phyloP scores from a whole-genome alignment of 2,113 vertebrate genomes.

The Coturnix japonica region DNA sequence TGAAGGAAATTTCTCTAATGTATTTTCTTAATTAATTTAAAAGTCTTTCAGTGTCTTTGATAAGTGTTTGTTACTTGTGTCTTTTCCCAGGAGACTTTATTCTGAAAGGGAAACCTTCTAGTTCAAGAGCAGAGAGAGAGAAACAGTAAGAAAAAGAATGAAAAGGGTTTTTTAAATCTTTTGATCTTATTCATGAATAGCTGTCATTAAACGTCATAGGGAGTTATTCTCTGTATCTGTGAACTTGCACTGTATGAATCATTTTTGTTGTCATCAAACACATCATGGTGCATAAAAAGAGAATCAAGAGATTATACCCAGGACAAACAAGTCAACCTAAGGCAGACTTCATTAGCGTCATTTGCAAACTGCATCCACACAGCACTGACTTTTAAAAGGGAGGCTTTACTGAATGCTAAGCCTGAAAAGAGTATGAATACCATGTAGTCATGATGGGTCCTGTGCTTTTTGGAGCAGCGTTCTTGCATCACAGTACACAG shows the following conservation, averaged over 20 bases:
- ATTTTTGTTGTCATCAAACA: not conserved
- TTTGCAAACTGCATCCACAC: not conserved
- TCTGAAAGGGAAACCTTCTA: not conserved
- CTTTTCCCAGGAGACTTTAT: not conserved
- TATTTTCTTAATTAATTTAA: slow-evolving; percentile 64
- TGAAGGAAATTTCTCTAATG: slow-evolving; percentile 9
- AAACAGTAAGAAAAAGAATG: not conserved
- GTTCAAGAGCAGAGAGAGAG: not conserved
- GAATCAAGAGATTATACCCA: not conserved
- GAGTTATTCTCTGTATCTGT: not conserved
- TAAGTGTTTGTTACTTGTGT: not conserved
- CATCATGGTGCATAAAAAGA: not conserved
- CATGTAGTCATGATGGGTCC: not conserved
- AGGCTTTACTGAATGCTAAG: not conserved
- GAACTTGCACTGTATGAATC: not conserved
- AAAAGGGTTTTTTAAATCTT: not conserved
- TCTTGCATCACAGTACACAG: not conserved
- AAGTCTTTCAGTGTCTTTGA: slow-evolving; percentile 18
- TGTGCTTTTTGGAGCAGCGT: not conserved
- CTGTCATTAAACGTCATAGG: not conserved
- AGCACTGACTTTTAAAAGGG: not conserved
- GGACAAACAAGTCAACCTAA: not conserved
- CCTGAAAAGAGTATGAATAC: not conserved
- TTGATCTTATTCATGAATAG: not conserved
- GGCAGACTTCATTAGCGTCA: not conserved